phyloP scores from a whole-genome alignment of 2,113 vertebrate species.

The Aleadryas rufinucha region DNA sequence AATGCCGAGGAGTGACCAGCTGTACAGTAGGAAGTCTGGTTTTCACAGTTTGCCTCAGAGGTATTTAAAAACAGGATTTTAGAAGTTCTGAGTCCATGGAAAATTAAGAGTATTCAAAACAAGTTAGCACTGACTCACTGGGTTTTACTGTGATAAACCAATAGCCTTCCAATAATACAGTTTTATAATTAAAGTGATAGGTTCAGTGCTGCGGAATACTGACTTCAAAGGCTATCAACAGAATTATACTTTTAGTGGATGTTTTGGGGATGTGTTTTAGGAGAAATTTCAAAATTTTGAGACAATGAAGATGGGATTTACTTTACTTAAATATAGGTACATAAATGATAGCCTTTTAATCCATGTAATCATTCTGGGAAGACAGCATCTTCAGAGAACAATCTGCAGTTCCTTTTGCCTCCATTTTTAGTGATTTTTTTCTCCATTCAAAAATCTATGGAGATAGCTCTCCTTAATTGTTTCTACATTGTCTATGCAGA shows the following conservation, averaged over 20 bases:
- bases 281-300: neutral
- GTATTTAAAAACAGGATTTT: slow-evolving; percentile 6
- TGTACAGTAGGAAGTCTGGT: neutral
- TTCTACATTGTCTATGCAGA: neutral
- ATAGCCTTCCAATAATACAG: neutral
- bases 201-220: neutral
- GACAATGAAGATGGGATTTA: neutral
- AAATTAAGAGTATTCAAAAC: neutral
- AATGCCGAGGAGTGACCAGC: slow-evolving; percentile 20
- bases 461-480: neutral
- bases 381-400: neutral
- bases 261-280: neutral
- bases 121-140: neutral
- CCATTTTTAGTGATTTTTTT: neutral
- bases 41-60: neutral
- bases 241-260: neutral
- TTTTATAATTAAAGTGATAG: neutral
- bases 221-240: neutral
- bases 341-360: neutral
- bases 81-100: neutral
- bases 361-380: neutral
- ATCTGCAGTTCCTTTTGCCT: neutral
- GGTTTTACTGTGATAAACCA: neutral
- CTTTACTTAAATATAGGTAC: neutral
- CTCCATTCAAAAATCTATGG: neutral